phyloP scores from a whole-genome alignment of 1,140 invertebrate genomes.

The Heliconius congener region DNA sequence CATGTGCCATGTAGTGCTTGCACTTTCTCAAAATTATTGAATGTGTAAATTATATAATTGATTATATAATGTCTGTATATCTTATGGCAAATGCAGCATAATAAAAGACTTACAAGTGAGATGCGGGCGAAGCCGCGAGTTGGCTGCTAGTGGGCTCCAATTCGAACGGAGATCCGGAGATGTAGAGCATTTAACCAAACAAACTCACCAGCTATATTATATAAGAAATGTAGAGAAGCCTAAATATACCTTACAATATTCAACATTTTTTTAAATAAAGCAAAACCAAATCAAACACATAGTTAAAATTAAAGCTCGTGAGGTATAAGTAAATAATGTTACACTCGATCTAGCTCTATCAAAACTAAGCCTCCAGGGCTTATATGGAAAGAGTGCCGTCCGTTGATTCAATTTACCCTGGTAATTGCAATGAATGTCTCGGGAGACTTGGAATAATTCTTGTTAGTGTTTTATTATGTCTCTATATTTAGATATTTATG shows the following conservation, averaged over 20 bases:
- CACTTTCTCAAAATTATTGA: too few relatives aligned
- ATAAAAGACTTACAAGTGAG: too few relatives aligned
- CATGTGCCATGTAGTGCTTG: too few relatives aligned
- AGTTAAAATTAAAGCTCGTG: not conserved
- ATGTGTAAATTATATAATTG: too few relatives aligned
- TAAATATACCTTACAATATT: not conserved
- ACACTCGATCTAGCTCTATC: constrained; percentile 17
- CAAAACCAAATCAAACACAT: not conserved
- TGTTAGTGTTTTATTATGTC: constrained; percentile 3
- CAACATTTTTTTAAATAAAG: not conserved
- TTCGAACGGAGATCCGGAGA: too few relatives aligned
- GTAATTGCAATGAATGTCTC: constrained; percentile 23
- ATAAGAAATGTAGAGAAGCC: too few relatives aligned
- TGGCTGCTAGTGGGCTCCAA: too few relatives aligned
- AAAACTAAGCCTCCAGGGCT: constrained; percentile 21
- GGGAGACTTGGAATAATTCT: constrained; percentile 16
- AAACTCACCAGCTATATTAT: too few relatives aligned
- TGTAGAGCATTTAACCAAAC: too few relatives aligned
- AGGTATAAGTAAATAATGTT: constrained; percentile 7
- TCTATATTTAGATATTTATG: not conserved
- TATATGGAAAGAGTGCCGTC: constrained; percentile 26
- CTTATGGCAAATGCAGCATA: too few relatives aligned
- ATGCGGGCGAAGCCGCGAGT: too few relatives aligned
- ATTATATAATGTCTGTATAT: too few relatives aligned
- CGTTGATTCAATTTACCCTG: constrained; percentile 26